Evolutionary conservation across 1,140 invertebrate genomes (phyloP).

Genomic region (Solen grandis): DNA sequence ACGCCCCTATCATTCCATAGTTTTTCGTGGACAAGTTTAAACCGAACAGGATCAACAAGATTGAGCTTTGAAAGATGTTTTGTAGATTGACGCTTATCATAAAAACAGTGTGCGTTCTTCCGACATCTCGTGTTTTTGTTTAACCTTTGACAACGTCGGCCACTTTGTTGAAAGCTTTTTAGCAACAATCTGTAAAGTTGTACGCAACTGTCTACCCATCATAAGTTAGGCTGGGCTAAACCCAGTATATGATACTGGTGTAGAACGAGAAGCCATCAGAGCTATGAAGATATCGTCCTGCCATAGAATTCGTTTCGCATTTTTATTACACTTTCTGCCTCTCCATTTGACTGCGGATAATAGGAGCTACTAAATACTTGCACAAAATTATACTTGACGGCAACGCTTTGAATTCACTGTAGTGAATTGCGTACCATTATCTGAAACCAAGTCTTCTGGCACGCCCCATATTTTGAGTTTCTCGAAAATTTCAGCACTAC

Average conservation of each 20-base stretch:
- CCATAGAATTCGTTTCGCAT: conserved; percentile 38
- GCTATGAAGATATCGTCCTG: conserved; percentile 43
- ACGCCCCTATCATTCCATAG: too few relatives aligned
- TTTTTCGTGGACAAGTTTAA: too few relatives aligned
- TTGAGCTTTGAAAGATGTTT: too few relatives aligned
- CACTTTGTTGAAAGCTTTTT: not conserved
- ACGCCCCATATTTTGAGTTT: conserved; percentile 73
- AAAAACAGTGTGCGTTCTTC: too few relatives aligned
- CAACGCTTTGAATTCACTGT: conserved; percentile 24
- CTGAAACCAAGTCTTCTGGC: conserved; percentile 62
- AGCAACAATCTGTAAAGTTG: not conserved
- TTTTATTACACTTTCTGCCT: conserved; percentile 46
- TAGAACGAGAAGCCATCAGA: conserved; percentile 23
- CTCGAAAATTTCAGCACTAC: conserved; percentile 18
- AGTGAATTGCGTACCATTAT: conserved; percentile 28
- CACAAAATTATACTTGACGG: conserved; percentile 10
- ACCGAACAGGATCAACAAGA: too few relatives aligned
- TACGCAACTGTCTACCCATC: conserved; percentile 23
- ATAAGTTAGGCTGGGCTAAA: conserved; percentile 37
- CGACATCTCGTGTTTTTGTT: not conserved
- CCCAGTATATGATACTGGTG: conserved; percentile 29
- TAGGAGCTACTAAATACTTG: conserved; percentile 21
- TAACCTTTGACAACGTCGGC: not conserved
- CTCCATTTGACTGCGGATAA: conserved; percentile 46
- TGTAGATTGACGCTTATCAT: too few relatives aligned